Percentiles rank a stretch among this genome's conserved stretches.
phyloP scores from a whole-genome alignment of 2,113 vertebrate species.

The Canis aureus region DNA sequence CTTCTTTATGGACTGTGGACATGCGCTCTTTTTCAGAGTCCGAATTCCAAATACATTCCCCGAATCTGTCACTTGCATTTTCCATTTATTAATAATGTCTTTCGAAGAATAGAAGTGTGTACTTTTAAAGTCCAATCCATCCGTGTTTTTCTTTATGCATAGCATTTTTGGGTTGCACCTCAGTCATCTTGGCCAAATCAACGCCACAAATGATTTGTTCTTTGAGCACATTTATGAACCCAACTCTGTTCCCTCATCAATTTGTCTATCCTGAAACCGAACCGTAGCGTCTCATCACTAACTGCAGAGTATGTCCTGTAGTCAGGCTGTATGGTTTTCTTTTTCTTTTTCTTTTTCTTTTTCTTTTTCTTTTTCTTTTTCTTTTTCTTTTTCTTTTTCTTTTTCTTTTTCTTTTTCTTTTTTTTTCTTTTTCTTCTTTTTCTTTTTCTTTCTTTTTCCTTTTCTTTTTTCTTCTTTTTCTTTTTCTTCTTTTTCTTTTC shows the following conservation, averaged over 20 bases:
- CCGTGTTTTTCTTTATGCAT: neutral
- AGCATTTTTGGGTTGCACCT: neutral
- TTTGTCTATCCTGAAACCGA: neutral
- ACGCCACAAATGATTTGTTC: neutral
- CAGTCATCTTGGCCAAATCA: neutral
- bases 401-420: too few relatives aligned
- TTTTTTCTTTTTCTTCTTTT: too few relatives aligned
- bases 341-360: too few relatives aligned
- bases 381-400: too few relatives aligned
- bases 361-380: too few relatives aligned
- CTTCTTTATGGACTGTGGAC: neutral
- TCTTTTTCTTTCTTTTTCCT: too few relatives aligned
- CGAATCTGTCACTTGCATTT: neutral
- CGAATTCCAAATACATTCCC: neutral
- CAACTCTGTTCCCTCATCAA: neutral
- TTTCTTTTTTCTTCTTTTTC: too few relatives aligned
- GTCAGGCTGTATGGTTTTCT: neutral
- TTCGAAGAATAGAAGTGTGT: neutral
- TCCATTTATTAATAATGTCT: neutral
- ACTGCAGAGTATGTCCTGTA: neutral
- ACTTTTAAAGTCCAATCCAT: neutral
- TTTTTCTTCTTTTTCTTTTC: too few relatives aligned
- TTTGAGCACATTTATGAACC: neutral
- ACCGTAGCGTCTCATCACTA: neutral
- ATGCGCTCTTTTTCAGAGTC: neutral